Evolutionary conservation across 2,797 vertebrate species (phyloP), one percentile per base, ranked within the genome.

Genomic region (Falco rusticolus): DNA sequence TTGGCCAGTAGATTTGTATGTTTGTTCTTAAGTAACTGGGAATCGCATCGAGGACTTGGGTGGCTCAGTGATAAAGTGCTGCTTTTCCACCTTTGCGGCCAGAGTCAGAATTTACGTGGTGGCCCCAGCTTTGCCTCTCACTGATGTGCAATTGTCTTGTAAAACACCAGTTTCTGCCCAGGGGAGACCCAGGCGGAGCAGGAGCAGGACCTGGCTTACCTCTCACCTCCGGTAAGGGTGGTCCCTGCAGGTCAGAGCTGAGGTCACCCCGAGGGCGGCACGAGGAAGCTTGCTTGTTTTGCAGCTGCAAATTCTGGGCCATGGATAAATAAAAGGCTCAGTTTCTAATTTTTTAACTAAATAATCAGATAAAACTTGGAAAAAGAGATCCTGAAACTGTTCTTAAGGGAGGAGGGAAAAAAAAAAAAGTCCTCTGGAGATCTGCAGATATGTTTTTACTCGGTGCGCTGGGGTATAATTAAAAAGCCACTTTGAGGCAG

Each of bases 291-390:
- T 54, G 48, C 78, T 90, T 7, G 21, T 92, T 70, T 89, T 72
- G 89, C 90, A 94, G 96, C 92, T 95, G 94, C 87, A 90, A 13
- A 37, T 80, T 92, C 54, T 64, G 94, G 56, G 47, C 56, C 6
- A 4, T 76, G 85, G 28, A 63, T 60, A 65, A 96, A 95, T 78
- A 96, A 93, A 95, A 93, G 86, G 33, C 66, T 97, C 66, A 5
- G 83, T 91, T 87, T 79, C 95, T 94, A 95, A 96, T 95, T 95
- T 94, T 97, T 96, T 63, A 94, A 89, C 91, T 51, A 84, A 94
- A 92, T 96, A 97, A 95, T 95, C 91, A 96, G 72, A 86, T 68
- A 82, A 90, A 96, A 83, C 5, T 71, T 61, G n/a, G 9, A 3
- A 29, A 51, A 74, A 64, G 34, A 71, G n/a, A 31, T 63, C 18